Percentiles rank a stretch among this genome's conserved stretches.
Conservation (phyloP, 2,113 vertebrate genomes). For the Xiphophorus couchianus region DNA sequence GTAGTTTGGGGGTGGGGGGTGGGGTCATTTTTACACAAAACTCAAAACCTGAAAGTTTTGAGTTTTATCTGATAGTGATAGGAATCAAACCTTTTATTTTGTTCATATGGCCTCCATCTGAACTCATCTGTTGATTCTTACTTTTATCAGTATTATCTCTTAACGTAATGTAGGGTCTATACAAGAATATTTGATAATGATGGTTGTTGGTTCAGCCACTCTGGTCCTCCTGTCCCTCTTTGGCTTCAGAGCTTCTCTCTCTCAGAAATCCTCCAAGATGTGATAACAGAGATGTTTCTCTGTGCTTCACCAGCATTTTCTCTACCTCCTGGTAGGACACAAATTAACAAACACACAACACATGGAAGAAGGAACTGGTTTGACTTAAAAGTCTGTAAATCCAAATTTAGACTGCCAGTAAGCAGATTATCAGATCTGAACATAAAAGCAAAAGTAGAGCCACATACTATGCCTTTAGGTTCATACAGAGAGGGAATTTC, state of each 20-base stretch:
- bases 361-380: neutral
- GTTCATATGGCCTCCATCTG: neutral
- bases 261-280: slow-evolving; percentile 70
- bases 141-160: slow-evolving; percentile 1
- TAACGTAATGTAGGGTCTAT: neutral
- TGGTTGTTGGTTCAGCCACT: slow-evolving; percentile 1
- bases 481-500: neutral
- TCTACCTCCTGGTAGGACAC: slow-evolving; percentile 54
- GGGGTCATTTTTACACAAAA: too few relatives aligned
- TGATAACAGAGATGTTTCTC: slow-evolving; percentile 54
- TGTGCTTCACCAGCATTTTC: slow-evolving; percentile 62
- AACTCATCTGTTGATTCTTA: slow-evolving; percentile 22
- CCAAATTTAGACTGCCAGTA: neutral
- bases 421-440: too few relatives aligned
- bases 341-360: slow-evolving; percentile 17
- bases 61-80: too few relatives aligned
- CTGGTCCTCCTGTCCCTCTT: slow-evolving; percentile 21
- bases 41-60: too few relatives aligned
- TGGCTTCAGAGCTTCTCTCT: slow-evolving; percentile 43
- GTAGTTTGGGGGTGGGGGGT: too few relatives aligned
- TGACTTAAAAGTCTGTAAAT: neutral
- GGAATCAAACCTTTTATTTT: neutral
- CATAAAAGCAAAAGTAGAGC: too few relatives aligned
- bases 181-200: neutral
- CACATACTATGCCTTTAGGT: neutral